A percentile compares a stretch with the other conserved stretches of the same genome.
Evolutionary conservation across 1,140 invertebrate species (phyloP).

Genomic region (Rhynchophorus ferrugineus): DNA sequence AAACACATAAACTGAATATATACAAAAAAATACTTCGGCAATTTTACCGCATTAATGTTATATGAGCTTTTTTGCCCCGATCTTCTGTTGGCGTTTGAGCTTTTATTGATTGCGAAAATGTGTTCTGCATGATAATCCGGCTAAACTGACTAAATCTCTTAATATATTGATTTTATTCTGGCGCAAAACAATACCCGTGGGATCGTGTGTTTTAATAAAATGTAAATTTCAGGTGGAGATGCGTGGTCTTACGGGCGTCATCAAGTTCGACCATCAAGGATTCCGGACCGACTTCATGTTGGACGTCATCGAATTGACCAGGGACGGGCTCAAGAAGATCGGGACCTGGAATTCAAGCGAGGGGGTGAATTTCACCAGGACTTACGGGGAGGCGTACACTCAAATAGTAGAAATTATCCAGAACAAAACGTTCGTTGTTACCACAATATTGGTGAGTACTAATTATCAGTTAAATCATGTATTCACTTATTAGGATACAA

Average conservation of each 20-base stretch:
- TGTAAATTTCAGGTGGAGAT: conserved; percentile 67
- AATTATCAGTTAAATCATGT: not conserved
- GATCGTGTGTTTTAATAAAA: not conserved
- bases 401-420: conserved; percentile 80
- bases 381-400: conserved; percentile 72
- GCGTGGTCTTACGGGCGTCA: conserved; percentile 82
- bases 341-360: conserved; percentile 84
- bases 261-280: conserved; percentile 91
- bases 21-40: too few species aligned
- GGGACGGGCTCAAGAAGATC: conserved; percentile 72
- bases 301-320: conserved; percentile 81
- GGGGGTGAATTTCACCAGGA: conserved; percentile 84
- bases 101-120: too few species aligned
- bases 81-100: too few species aligned
- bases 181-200: too few species aligned
- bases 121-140: too few species aligned
- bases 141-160: too few species aligned
- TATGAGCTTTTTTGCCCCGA: too few species aligned
- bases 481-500: too few species aligned
- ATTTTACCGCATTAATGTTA: too few species aligned
- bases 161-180: too few species aligned
- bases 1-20: too few species aligned
- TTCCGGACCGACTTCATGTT: conserved; percentile 85
- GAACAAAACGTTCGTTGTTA: conserved; percentile 88
- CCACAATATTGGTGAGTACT: conserved; percentile 84